phyloP scores from a whole-genome alignment of 92 coral and sea anemone species.

The Hydrozoanthus gracilis region DNA sequence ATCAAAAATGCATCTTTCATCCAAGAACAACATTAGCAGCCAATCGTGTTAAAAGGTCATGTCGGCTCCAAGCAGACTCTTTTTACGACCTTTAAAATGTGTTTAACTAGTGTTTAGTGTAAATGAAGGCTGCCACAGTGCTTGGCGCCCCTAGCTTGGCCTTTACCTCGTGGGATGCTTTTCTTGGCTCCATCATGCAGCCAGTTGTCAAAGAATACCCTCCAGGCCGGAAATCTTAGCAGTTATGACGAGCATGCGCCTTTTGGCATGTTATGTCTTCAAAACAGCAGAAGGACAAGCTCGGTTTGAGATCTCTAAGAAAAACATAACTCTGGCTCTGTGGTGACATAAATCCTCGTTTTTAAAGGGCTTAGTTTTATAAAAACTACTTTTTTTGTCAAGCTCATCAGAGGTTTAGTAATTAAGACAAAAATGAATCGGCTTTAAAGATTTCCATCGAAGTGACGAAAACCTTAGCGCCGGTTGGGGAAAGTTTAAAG shows the following conservation, averaged over 20 bases:
- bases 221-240: not conserved
- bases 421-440: not conserved
- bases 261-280: not conserved
- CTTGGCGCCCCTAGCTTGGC: not conserved
- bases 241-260: not conserved
- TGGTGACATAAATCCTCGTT: not conserved
- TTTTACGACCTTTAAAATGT: constrained; percentile 10
- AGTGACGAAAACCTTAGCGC: too few species aligned
- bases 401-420: not conserved
- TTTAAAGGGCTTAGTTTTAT: not conserved
- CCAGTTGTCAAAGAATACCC: not conserved
- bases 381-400: not conserved
- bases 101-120: constrained; percentile 31
- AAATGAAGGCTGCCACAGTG: constrained; percentile 16
- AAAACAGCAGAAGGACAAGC: not conserved
- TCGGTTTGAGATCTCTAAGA: not conserved
- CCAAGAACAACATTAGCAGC: constrained; percentile 15
- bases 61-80: constrained; percentile 9
- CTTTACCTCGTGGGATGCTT: not conserved
- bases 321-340: not conserved
- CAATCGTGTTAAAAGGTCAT: constrained; percentile 19
- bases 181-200: not conserved
- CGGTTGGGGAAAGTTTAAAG: too few species aligned
- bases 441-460: too few species aligned
- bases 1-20: constrained; percentile 17